A percentile compares a stretch with the other conserved stretches of the same genome.
Conservation (phyloP, 2,888 invertebrate species). For the Agrochola lota region DNA sequence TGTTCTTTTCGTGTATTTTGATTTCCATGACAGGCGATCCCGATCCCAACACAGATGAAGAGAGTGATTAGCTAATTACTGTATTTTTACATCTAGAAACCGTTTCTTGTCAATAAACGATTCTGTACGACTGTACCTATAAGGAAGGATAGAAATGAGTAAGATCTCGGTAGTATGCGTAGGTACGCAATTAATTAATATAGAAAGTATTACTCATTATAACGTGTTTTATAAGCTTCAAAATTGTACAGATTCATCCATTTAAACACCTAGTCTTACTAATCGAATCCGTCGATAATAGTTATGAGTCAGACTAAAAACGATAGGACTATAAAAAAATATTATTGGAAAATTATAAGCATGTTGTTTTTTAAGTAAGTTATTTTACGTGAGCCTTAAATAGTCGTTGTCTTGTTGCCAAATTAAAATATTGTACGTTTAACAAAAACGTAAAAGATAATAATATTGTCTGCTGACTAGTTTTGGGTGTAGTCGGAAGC, state of each 20-base stretch:
- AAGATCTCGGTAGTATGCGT: background rate
- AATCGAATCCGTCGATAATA: background rate
- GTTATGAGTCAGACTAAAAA: background rate
- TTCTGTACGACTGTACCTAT: background rate
- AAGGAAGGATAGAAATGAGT: background rate
- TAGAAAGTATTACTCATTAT: background rate
- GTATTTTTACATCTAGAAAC: slow-evolving; percentile 8
- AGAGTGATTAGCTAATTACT: background rate
- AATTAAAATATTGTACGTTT: slow-evolving; percentile 7
- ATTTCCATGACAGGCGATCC: slow-evolving; percentile 17
- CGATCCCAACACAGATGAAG: background rate
- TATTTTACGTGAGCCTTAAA: background rate
- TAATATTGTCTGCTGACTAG: background rate
- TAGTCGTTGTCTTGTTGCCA: slow-evolving; percentile 9
- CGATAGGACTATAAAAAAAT: background rate
- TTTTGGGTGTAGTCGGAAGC: background rate
- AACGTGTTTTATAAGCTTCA: background rate
- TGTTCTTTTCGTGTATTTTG: slow-evolving; percentile 32
- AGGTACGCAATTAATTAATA: background rate
- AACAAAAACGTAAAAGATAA: background rate
- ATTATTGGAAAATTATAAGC: background rate
- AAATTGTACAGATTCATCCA: background rate
- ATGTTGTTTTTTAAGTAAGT: background rate
- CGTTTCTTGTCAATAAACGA: background rate
- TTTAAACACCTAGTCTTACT: background rate